Evolutionary conservation across 2,797 vertebrate species (phyloP), one percentile per base, ranked within the genome.

Genomic region (Acanthurus lineatus): DNA sequence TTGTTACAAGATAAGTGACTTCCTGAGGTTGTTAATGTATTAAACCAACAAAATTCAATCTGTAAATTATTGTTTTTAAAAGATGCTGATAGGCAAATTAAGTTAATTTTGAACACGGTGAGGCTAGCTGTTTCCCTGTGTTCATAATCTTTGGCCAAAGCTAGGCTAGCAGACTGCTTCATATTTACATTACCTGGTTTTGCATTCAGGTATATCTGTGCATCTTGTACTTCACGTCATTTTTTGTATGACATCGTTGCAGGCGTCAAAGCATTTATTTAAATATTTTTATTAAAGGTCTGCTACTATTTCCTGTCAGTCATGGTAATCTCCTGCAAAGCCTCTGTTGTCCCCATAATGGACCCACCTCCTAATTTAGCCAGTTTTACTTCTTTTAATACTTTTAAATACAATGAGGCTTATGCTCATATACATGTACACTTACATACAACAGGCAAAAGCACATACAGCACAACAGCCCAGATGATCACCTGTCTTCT

Each of bases 401-500:
- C n/a, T 40, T 14, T 16, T 25, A 53, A 57, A 57, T 35, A 25
- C 38, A 10, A n/a, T 48, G 2, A 0, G 3, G 28, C 16, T 14
- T 58, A 44, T 40, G 20, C 5, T 49, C 44, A 48, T 20, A 56
- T 25, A 49, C 38, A 56, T 16, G 42, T 17, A 22, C 5, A 52
- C 0, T 11, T 22, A 19, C 17, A 54, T 9, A 19, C 3, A 54
- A 56, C 40, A 52, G 17, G 22, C 7, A 35, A 45, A 5, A 5
- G 11, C 3, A 49, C 17, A 61, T 22, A 11, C n/a, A 69, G 25
- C 17, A 5, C 22, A 60, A 44, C 2, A 48, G 42, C 20, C 25
- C 12, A 67, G 25, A 15, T 32, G 35, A 49, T 28, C 84, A 94
- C 94, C 93, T 93, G 88, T 87, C 77, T 91, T 86, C 86, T 90